Evolutionary conservation across 1,140 invertebrate genomes (phyloP).

Genomic region (Goniozus legneri): DNA sequence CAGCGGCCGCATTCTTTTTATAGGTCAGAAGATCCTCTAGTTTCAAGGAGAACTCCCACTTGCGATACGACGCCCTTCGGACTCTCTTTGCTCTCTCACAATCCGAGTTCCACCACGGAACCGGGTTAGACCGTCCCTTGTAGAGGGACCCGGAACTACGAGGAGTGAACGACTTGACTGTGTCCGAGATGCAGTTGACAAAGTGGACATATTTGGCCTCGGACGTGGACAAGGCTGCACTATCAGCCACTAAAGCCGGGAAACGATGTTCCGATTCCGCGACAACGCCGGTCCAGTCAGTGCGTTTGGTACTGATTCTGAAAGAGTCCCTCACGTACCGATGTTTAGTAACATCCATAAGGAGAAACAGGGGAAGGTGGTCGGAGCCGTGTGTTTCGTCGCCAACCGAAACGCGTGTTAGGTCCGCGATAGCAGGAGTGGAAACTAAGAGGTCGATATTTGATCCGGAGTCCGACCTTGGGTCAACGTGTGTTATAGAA

Average conservation of each 20-base stretch:
- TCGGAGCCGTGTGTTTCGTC: not conserved
- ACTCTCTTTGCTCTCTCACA: not conserved
- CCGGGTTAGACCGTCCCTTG: not conserved
- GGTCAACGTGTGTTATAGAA: not conserved
- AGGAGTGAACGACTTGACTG: not conserved
- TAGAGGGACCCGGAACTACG: not conserved
- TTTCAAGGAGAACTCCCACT: not conserved
- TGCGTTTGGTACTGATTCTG: not conserved
- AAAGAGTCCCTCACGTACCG: not conserved
- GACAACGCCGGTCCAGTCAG: not conserved
- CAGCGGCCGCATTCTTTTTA: not conserved
- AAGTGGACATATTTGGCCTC: not conserved
- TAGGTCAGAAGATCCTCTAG: not conserved
- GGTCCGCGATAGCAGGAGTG: not conserved
- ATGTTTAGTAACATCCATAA: not conserved
- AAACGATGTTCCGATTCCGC: not conserved
- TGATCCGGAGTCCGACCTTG: no score
- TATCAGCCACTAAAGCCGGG: not conserved
- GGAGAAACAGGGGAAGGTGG: no score
- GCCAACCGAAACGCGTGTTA: not conserved
- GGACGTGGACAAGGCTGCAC: not conserved
- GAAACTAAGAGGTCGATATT: not conserved
- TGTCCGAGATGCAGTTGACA: not conserved
- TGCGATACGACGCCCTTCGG: conserved; percentile 1
- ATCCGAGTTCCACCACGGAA: conserved; percentile 5